Percentiles rank a stretch among this genome's conserved stretches.
These are phyloP conservation scores for Corythornis leucogaster DNA, from an alignment of 2,797 vertebrate species.

Conservation along the genomic window DNA sequence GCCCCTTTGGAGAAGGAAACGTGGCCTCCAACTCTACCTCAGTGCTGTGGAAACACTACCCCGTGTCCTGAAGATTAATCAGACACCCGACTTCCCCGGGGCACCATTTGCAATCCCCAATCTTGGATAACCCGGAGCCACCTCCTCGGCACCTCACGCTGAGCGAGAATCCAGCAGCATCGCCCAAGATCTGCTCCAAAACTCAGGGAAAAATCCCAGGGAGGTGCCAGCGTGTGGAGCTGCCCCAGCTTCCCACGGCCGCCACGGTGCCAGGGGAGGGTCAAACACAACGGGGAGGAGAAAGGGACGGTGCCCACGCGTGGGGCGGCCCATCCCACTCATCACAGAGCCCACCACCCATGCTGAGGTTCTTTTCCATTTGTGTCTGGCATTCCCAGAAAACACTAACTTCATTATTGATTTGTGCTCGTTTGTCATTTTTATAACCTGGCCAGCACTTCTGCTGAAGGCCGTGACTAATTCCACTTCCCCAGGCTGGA, in stretches of 20 bases:
- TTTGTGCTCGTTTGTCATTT: constrained; percentile 53
- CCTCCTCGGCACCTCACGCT: accelerated
- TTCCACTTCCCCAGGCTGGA: constrained; percentile 43
- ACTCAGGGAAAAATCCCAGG: not conserved
- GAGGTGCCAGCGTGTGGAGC: not conserved
- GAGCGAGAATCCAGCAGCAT: not conserved
- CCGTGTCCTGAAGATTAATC: not conserved
- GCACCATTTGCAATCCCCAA: not conserved
- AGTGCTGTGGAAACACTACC: not conserved
- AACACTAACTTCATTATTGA: constrained; percentile 58
- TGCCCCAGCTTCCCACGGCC: not conserved
- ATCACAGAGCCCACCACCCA: not conserved
- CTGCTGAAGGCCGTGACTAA: constrained; percentile 61
- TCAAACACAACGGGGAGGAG: accelerated
- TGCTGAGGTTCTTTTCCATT: not conserved
- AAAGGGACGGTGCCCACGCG: accelerated
- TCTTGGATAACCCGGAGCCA: accelerated
- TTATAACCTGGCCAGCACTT: constrained; percentile 63
- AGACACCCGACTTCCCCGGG: accelerated
- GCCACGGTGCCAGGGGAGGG: not conserved
- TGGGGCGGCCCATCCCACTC: not conserved
- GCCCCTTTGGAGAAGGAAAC: constrained; percentile 38
- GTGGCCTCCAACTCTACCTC: not conserved
- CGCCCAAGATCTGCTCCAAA: not conserved
- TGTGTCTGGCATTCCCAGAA: constrained; percentile 26